A percentile compares a stretch with the other conserved stretches of the same genome.
phyloP scores from a whole-genome alignment of 1,140 invertebrate genomes.

The Pachyrhynchus sulphureomaculatus region DNA sequence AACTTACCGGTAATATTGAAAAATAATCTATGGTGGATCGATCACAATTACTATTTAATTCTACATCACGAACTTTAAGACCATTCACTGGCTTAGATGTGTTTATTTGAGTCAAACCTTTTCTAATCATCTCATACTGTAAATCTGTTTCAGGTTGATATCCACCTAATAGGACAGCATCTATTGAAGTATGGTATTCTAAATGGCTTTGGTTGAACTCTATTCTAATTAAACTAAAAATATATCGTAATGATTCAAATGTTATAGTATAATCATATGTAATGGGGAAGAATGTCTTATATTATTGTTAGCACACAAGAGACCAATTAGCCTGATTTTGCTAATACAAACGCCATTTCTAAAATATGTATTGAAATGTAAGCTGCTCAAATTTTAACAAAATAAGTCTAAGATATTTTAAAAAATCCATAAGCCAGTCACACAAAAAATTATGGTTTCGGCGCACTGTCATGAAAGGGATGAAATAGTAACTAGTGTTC shows the following conservation, averaged over 20 bases:
- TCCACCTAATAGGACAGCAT: constrained; percentile 77
- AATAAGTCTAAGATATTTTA: too few relatives aligned
- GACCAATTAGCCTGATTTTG: too few relatives aligned
- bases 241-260: constrained; percentile 1
- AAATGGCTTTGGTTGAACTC: constrained; percentile 82
- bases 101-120: constrained; percentile 26
- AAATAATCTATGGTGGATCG: constrained; percentile 36
- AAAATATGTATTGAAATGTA: too few relatives aligned
- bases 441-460: too few relatives aligned
- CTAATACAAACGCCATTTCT: too few relatives aligned
- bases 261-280: not conserved
- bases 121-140: constrained; percentile 34
- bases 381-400: too few relatives aligned
- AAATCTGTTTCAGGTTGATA: constrained; percentile 35
- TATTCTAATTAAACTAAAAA: constrained; percentile 67
- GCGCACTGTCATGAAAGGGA: too few relatives aligned
- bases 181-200: constrained; percentile 86
- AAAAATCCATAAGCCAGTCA: too few relatives aligned
- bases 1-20: constrained; percentile 51
- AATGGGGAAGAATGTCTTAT: not conserved
- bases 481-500: too few relatives aligned
- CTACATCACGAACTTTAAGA: constrained; percentile 4
- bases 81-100: not conserved
- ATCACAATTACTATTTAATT: constrained; percentile 6
- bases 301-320: too few relatives aligned